These are phyloP conservation scores for Oceanites oceanicus DNA, from an alignment of 2,113 vertebrate genomes.

Conservation along the genomic window DNA sequence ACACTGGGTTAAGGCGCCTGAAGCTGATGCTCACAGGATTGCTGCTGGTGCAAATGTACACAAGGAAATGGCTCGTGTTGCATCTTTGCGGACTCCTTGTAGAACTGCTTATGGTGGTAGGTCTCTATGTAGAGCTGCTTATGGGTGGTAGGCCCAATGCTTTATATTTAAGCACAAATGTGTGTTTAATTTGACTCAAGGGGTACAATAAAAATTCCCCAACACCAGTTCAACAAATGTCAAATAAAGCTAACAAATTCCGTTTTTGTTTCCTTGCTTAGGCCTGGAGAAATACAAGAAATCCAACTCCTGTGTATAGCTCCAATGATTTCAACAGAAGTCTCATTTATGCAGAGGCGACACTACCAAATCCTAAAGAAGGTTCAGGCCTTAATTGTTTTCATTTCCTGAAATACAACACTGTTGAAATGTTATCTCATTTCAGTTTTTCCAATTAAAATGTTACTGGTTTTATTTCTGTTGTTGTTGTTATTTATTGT, in stretches of 20 bases:
- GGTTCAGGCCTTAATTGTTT: background rate
- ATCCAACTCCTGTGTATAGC: background rate
- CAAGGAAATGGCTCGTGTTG: rapidly evolving
- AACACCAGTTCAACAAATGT: background rate
- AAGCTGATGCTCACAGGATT: background rate
- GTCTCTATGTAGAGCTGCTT: background rate
- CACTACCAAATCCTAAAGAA: background rate
- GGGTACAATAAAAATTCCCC: background rate
- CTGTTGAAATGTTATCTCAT: background rate
- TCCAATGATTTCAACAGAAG: background rate
- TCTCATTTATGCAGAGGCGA: rapidly evolving
- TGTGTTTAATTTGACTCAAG: background rate
- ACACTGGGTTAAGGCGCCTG: background rate
- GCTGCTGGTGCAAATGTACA: no score
- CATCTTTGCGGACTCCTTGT: background rate
- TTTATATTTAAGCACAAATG: background rate
- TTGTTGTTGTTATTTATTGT: background rate
- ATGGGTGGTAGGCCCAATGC: no score
- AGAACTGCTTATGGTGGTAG: rapidly evolving
- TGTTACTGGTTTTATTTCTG: background rate
- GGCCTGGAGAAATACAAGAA: background rate
- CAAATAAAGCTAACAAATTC: background rate
- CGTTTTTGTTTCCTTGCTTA: background rate
- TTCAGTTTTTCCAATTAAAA: background rate
- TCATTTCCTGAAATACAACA: background rate